phyloP scores from a whole-genome alignment of 2,113 vertebrate genomes.

The Mastomys natalensis region DNA sequence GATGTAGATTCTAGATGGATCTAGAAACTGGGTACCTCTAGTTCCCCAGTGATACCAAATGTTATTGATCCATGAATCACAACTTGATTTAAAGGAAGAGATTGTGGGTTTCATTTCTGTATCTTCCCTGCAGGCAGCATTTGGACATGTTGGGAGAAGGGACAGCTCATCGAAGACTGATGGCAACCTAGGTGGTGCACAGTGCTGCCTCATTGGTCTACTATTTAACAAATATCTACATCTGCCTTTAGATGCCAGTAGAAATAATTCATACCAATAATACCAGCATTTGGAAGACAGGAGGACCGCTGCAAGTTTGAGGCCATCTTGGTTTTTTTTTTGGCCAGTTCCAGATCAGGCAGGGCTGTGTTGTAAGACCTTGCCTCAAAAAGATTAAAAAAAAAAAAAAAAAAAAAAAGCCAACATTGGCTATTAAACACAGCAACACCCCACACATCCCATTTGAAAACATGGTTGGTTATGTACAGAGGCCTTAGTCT shows the following conservation, averaged over 20 bases:
- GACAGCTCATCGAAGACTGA: background rate
- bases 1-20: background rate
- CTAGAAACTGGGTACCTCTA: background rate
- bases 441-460: background rate
- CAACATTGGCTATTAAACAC: conserved; percentile 14
- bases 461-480: background rate
- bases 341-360: background rate
- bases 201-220: background rate
- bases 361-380: background rate
- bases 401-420: background rate
- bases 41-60: background rate
- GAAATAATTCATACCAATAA: background rate
- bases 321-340: background rate
- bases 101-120: background rate
- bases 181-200: background rate
- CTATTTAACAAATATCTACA: background rate
- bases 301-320: background rate
- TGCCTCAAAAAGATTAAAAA: background rate
- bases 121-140: background rate
- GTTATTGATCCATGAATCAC: background rate
- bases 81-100: conserved; percentile 28
- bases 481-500: background rate
- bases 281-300: background rate
- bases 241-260: background rate
- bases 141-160: fast-evolving